phyloP scores from a whole-genome alignment of 2,797 vertebrate genomes.

The Acomys russatus region DNA sequence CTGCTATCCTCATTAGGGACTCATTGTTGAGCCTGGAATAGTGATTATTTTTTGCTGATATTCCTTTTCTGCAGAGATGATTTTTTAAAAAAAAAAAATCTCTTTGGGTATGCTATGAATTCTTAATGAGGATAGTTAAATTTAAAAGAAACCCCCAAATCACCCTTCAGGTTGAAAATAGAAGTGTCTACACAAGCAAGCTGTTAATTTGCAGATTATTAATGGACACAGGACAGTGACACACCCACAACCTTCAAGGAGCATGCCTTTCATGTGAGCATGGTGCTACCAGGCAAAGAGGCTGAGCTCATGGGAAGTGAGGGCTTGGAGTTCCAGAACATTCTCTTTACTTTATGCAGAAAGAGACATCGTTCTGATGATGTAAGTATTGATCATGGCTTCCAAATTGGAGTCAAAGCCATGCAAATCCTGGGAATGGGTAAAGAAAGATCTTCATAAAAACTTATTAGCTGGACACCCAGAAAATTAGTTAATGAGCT shows the following conservation, averaged over 20 bases:
- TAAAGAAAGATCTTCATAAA: not conserved
- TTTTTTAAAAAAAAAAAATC: slow-evolving; percentile 64
- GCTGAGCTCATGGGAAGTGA: not conserved
- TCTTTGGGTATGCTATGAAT: slow-evolving; percentile 81
- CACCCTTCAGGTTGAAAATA: slow-evolving; percentile 79
- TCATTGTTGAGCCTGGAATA: slow-evolving; percentile 79
- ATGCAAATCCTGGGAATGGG: not conserved
- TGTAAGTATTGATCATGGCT: not conserved
- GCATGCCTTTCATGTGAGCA: not conserved
- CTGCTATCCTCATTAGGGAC: slow-evolving; percentile 81
- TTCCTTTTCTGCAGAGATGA: slow-evolving; percentile 81
- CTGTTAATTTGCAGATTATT: slow-evolving; percentile 68
- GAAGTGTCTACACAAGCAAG: slow-evolving; percentile 63
- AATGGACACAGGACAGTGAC: slow-evolving; percentile 1
- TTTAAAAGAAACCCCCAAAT: slow-evolving; percentile 78
- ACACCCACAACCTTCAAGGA: slow-evolving; percentile 2
- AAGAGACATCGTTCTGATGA: not conserved
- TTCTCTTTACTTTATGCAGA: not conserved
- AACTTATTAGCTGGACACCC: not conserved
- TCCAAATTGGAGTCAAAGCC: not conserved
- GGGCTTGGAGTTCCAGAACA: slow-evolving; percentile 9
- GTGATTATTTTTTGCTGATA: slow-evolving; percentile 85
- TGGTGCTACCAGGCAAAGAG: not conserved
- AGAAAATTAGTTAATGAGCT: not conserved
- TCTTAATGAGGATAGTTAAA: slow-evolving; percentile 80